A percentile compares a stretch with the other conserved stretches of the same genome.
phyloP scores from a whole-genome alignment of 2,113 vertebrate genomes.

The Mus spicilegus region DNA sequence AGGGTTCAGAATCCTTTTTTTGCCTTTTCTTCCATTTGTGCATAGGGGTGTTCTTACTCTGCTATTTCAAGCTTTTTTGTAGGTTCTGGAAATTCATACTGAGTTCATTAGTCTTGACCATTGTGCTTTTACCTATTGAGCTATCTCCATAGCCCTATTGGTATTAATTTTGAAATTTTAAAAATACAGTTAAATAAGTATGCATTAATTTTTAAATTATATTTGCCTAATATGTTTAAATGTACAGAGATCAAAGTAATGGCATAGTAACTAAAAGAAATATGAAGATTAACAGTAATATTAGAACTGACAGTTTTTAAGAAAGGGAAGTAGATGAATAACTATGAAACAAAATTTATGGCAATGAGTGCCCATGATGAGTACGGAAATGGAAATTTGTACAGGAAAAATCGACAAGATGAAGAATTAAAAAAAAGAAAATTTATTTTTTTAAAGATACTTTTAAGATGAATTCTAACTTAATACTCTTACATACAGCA shows the following conservation, averaged over 20 bases:
- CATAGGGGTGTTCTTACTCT: not conserved
- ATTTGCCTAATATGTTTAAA: constrained; percentile 20
- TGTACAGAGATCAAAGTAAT: not conserved
- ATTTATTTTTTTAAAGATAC: constrained; percentile 16
- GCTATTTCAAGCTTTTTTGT: not conserved
- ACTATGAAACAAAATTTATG: constrained; percentile 24
- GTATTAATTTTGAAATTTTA: not conserved
- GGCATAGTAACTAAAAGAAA: not conserved
- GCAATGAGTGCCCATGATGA: not conserved
- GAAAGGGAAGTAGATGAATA: not conserved
- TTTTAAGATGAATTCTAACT: not conserved
- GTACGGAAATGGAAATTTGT: not conserved
- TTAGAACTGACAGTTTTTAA: constrained; percentile 4
- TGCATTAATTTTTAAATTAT: constrained; percentile 31
- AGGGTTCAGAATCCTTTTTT: not conserved
- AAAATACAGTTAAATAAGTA: not conserved
- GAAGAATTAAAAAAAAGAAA: constrained; percentile 5
- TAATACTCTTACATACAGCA: not conserved
- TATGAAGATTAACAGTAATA: not conserved
- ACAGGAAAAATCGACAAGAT: not conserved
- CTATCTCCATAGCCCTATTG: not conserved
- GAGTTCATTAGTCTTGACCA: not conserved
- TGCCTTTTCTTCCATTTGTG: not conserved
- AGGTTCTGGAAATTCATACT: not conserved
- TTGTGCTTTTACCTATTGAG: not conserved